A percentile compares a stretch with the other conserved stretches of the same genome.
Conservation (phyloP, 2,113 vertebrate species). For the Madoqua kirkii region DNA sequence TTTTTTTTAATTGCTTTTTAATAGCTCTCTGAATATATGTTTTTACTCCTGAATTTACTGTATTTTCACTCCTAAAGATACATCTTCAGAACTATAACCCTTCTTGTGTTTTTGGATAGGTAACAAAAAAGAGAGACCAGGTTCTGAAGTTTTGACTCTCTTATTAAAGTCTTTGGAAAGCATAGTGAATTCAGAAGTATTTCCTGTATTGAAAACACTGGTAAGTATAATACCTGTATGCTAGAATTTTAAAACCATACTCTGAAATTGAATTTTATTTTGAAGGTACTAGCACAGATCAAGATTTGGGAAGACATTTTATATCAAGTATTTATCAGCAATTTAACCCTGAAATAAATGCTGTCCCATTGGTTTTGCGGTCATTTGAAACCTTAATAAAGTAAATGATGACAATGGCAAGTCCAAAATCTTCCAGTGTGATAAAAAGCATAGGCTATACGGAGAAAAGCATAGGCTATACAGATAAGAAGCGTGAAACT, state of each 20-base stretch:
- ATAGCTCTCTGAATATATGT: neutral
- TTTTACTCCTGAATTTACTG: neutral
- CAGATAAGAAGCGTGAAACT: neutral
- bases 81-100: neutral
- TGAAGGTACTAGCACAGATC: neutral
- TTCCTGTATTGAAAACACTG: constrained; percentile 86
- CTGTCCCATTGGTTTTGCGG: neutral
- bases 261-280: constrained; percentile 6
- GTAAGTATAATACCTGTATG: constrained; percentile 76
- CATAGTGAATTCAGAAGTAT: constrained; percentile 81
- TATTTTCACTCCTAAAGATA: neutral
- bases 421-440: neutral
- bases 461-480: neutral
- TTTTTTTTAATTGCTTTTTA: neutral
- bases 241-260: neutral
- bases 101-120: constrained; percentile 72
- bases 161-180: constrained; percentile 91
- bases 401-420: no score
- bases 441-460: neutral
- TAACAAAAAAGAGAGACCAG: constrained; percentile 93
- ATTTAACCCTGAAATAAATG: neutral
- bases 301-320: neutral
- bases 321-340: neutral
- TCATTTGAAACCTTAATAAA: neutral
- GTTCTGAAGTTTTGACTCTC: constrained; percentile 88